These are phyloP conservation scores for Clivina fossor DNA, from an alignment of 2,888 invertebrate species.

Conservation along the genomic window DNA sequence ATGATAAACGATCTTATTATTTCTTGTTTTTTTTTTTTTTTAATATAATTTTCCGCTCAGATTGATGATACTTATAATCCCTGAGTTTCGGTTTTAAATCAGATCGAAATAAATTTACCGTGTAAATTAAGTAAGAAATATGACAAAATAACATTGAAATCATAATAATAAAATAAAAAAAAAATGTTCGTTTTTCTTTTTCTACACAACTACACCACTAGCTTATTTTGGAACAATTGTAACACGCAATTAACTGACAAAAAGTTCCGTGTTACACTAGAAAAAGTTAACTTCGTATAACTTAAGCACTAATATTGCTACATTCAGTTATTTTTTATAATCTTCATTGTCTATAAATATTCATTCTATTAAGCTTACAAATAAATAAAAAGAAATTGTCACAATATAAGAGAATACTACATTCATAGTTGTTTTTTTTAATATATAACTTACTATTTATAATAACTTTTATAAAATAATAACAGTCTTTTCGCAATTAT, in stretches of 20 bases:
- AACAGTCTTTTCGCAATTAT: conserved; percentile 53
- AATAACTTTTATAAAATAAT: conserved; percentile 39
- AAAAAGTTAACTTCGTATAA: conserved; percentile 13
- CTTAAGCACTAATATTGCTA: conserved; percentile 32
- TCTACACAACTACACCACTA: conserved; percentile 1
- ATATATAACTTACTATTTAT: conserved; percentile 25
- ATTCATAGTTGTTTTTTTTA: conserved; percentile 1
- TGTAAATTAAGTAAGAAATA: not conserved
- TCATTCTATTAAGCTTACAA: conserved; percentile 29
- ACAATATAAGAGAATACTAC: conserved; percentile 12
- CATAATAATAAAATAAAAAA: not conserved
- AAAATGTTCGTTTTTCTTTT: not conserved
- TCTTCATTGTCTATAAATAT: conserved; percentile 27
- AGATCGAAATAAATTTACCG: conserved; percentile 4
- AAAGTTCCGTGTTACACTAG: conserved; percentile 11
- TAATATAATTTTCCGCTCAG: conserved; percentile 22
- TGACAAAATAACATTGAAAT: not conserved
- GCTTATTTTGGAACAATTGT: conserved; percentile 17
- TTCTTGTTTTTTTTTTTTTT: too few relatives aligned
- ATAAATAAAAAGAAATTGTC: conserved; percentile 29
- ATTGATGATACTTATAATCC: conserved; percentile 10
- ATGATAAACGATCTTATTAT: not conserved
- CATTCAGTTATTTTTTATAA: conserved; percentile 5
- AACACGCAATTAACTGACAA: not conserved
- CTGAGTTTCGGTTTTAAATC: conserved; percentile 21